Percentiles rank a stretch among this genome's conserved stretches.
Evolutionary conservation across 1,140 invertebrate genomes (phyloP).

Genomic region (Eriosoma lanigerum): DNA sequence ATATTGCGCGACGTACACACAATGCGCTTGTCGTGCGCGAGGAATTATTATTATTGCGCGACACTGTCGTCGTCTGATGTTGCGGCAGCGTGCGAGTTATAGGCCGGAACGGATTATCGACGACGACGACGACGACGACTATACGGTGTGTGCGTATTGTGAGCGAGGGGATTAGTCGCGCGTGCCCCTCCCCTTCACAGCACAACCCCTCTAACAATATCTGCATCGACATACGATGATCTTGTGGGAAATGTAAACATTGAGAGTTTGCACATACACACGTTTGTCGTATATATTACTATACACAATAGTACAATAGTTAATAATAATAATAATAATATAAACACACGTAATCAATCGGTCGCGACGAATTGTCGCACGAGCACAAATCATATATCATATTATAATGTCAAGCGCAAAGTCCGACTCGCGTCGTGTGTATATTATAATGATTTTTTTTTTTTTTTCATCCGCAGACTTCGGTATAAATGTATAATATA

Average conservation of each 20-base stretch:
- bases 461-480: no score
- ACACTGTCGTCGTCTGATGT: not conserved
- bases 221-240: not conserved
- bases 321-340: not conserved
- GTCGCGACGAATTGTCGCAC: constrained; percentile 20
- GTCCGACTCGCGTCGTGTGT: no score
- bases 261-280: not conserved
- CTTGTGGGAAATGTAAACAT: constrained; percentile 51
- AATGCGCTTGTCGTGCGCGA: not conserved
- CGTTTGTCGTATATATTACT: no score
- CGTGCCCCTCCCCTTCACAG: not conserved
- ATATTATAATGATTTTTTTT: no score
- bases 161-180: constrained; percentile 35
- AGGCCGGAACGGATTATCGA: constrained; percentile 46
- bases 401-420: no score
- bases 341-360: not conserved
- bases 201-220: no score
- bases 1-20: no score
- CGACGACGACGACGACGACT: no score
- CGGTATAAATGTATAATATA: no score
- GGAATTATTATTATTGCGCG: not conserved
- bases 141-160: not conserved
- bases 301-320: no score
- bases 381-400: not conserved
- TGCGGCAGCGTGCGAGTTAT: not conserved